Percentiles rank a stretch among this genome's conserved stretches.
These are phyloP conservation scores for Microtus ochrogaster DNA, from an alignment of 2,113 vertebrate species.

Conservation along the genomic window DNA sequence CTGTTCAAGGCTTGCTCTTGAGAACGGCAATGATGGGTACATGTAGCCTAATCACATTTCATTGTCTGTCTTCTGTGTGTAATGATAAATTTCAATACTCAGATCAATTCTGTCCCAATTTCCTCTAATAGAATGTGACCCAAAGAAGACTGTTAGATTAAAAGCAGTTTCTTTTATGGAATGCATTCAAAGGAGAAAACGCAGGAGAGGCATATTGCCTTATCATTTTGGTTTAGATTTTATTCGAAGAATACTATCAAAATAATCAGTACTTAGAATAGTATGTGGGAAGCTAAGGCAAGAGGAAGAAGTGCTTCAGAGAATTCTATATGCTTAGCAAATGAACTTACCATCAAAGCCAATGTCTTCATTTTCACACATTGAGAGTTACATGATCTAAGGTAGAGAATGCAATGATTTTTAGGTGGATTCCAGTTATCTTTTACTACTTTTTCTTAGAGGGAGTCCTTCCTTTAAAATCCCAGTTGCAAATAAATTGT, in stretches of 20 bases:
- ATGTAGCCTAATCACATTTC: slow-evolving; percentile 85
- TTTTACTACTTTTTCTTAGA: not conserved
- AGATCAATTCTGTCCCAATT: slow-evolving; percentile 85
- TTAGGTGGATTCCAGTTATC: not conserved
- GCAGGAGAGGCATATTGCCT: slow-evolving; percentile 39
- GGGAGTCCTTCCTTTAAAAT: not conserved
- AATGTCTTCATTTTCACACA: not conserved
- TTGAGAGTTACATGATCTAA: not conserved
- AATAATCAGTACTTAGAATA: not conserved
- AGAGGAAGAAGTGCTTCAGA: not conserved
- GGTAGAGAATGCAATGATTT: not conserved
- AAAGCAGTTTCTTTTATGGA: slow-evolving; percentile 66
- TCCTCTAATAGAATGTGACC: slow-evolving; percentile 82
- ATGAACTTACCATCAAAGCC: not conserved
- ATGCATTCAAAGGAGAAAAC: slow-evolving; percentile 57
- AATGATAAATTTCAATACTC: slow-evolving; percentile 86
- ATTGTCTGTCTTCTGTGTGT: slow-evolving; percentile 83
- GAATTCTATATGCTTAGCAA: not conserved
- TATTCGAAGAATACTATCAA: slow-evolving; percentile 48
- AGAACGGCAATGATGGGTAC: slow-evolving; percentile 83
- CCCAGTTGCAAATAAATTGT: not conserved
- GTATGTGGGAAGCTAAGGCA: not conserved
- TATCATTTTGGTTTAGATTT: slow-evolving; percentile 71
- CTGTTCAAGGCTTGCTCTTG: slow-evolving; percentile 81
- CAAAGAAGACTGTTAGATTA: slow-evolving; percentile 74